Evolutionary conservation across 1,140 invertebrate species (phyloP), one percentile per base, ranked within the genome.

Genomic region (Sycophaga agraensis): DNA sequence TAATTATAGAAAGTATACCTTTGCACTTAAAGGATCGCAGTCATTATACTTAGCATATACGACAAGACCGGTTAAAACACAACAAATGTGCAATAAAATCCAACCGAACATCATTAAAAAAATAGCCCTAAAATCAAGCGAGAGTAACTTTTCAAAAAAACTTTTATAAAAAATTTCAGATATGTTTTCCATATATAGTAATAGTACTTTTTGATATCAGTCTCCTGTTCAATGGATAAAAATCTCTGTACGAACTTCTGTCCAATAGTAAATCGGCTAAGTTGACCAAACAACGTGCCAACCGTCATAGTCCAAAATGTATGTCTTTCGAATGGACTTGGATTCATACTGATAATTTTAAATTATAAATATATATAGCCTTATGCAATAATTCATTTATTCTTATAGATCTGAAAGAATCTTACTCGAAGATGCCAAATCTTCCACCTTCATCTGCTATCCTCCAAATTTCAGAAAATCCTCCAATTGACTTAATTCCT

Each of bases 201-300:
- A 51, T 67, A n/a, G n/a, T 53, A 82, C 84, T 65, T 66, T 77
- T 72, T 70, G 58, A 88, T 87, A 67, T 83, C 70, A 75, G 77
- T 69, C 12, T 86, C 81, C 0, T 83, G 82, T 0, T 85, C 83
- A 6, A 88, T 82, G 0, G 87, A 84, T 4, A 88, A 78, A 26
- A 86, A 86, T 66, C 89, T 82, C 66, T 91, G 89, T 4, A 90
- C 75, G 34, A 84, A 82, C 3, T 86, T 83, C 68, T 90, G 89
- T 70, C 86, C 87, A 4, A 86, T 80, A 0, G 84, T 85, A 64
- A 86, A 83, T 35, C 85, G 80, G 70, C 83, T 81, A 0, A 88
- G 58, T 83, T 83, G 86, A 16, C 78, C 83, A 60, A 28, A 17
- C 3, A 54, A 80, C 16, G 83, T 78, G 6, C 85, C 85, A 64